Percentiles rank a stretch among this genome's conserved stretches.
Conservation (phyloP, 2,113 vertebrate species). For the Brachypodius melanocephalos region DNA sequence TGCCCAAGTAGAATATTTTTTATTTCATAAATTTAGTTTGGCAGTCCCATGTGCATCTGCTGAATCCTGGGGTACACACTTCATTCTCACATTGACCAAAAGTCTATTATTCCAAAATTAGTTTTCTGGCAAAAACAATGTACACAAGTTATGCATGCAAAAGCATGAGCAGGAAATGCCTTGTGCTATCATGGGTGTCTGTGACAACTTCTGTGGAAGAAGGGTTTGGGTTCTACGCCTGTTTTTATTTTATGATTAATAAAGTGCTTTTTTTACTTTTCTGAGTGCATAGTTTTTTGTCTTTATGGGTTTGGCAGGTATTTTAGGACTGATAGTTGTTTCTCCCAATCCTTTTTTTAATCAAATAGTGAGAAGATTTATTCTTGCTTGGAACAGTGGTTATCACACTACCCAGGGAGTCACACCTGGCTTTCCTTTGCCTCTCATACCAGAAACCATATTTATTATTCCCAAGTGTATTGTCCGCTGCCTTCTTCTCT, state of each 20-base stretch:
- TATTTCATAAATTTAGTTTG: constrained; percentile 18
- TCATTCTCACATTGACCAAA: not conserved
- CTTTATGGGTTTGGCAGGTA: constrained; percentile 31
- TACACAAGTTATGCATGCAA: not conserved
- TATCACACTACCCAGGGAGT: constrained; percentile 6
- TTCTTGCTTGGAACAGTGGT: not conserved
- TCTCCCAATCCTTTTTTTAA: constrained; percentile 25
- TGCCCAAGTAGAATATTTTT: constrained; percentile 32
- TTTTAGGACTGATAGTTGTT: constrained; percentile 26
- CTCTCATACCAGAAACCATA: not conserved
- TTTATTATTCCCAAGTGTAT: not conserved
- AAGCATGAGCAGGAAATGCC: not conserved
- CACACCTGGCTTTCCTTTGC: constrained; percentile 40
- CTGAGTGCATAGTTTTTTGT: not conserved
- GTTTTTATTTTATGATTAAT: constrained; percentile 15
- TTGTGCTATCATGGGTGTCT: not conserved
- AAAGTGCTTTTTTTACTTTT: not conserved
- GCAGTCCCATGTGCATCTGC: not conserved
- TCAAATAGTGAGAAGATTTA: constrained; percentile 48
- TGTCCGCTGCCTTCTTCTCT: not conserved
- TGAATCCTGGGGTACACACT: not conserved
- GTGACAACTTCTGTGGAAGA: not conserved
- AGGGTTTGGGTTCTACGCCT: not conserved
- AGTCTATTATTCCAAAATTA: not conserved
- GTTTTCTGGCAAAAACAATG: not conserved